A percentile compares a stretch with the other conserved stretches of the same genome.
Conservation (phyloP, 2,113 vertebrate genomes). For the Xenopus tropicalis region UCB_Xtro_10.0 CM004446.2:71685501-71686000, state of each 20-base stretch:
- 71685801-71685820: not conserved
- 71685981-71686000: constrained; percentile 2
- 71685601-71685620: too few relatives aligned
- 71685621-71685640: too few relatives aligned
- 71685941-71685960: constrained; percentile 19
- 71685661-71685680: not conserved
- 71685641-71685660: too few relatives aligned
- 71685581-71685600: too few relatives aligned
- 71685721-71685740: not conserved
- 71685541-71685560: too few relatives aligned
- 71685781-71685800: not conserved
- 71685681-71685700: not conserved
- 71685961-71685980: constrained; percentile 25
- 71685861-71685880: constrained; percentile 34
- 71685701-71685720: not conserved
- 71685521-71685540: too few relatives aligned
- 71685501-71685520: too few relatives aligned
- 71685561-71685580: too few relatives aligned
- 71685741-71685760: not conserved
- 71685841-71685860: constrained; percentile 22
- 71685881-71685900: constrained; percentile 19
- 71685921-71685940: constrained; percentile 24
- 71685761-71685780: not conserved
- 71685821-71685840: constrained; percentile 14
- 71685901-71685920: constrained; percentile 1